Evolutionary conservation across 2,113 vertebrate species (phyloP).

Genomic region (Helogale parvula): DNA sequence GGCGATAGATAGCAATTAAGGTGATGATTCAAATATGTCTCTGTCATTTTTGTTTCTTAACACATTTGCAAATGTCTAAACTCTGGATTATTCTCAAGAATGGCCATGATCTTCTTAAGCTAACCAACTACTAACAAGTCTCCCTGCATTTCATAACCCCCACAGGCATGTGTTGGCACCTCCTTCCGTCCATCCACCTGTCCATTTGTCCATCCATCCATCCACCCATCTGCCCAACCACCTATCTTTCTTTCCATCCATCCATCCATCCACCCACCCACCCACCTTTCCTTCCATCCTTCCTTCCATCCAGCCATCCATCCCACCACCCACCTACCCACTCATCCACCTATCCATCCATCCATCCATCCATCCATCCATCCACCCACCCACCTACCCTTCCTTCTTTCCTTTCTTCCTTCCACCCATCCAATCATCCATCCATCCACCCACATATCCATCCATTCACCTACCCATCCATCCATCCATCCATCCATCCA

Average conservation of each 20-base stretch:
- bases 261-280: neutral
- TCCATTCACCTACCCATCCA: too few species aligned
- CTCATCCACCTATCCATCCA: neutral
- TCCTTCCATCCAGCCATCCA: too few species aligned
- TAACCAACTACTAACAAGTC: neutral
- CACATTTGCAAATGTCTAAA: neutral
- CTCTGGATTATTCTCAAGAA: neutral
- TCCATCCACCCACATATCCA: too few species aligned
- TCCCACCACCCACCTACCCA: too few species aligned
- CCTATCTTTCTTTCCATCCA: neutral
- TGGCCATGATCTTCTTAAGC: neutral
- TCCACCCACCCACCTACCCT: neutral
- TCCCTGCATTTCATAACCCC: neutral
- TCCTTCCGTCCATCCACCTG: neutral
- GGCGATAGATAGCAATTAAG: neutral
- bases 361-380: neutral
- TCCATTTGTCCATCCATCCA: neutral
- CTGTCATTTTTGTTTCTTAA: conserved; percentile 7
- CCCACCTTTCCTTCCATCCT: neutral
- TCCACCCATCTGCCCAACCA: neutral
- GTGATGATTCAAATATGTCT: neutral
- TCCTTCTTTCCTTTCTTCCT: neutral
- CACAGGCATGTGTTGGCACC: neutral
- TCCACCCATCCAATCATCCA: neutral
- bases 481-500: neutral